phyloP scores from a whole-genome alignment of 2,888 invertebrate species.

The Deilephila elpenor region DNA sequence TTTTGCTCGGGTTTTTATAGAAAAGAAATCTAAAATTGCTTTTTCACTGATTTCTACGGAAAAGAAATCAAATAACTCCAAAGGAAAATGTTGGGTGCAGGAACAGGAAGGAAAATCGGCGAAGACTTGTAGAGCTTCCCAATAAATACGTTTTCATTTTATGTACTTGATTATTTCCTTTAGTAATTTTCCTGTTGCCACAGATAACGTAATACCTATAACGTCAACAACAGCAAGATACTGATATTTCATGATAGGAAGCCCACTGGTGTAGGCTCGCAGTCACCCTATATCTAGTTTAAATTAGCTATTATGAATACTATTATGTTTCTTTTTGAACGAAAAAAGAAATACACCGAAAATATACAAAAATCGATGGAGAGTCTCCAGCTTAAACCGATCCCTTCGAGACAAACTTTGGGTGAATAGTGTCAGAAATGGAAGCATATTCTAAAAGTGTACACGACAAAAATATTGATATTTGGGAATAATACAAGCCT shows the following conservation, averaged over 20 bases:
- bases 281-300: too few relatives aligned
- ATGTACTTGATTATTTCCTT: slow-evolving; percentile 4
- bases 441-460: too few relatives aligned
- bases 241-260: not conserved
- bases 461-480: too few relatives aligned
- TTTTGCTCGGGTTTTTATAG: not conserved
- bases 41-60: not conserved
- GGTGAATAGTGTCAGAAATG: too few relatives aligned
- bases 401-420: too few relatives aligned
- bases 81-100: not conserved
- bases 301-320: too few relatives aligned
- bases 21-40: not conserved
- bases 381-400: too few relatives aligned
- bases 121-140: not conserved
- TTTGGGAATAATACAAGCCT: too few relatives aligned
- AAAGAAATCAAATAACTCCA: not conserved
- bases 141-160: not conserved
- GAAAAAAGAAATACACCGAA: too few relatives aligned
- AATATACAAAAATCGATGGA: too few relatives aligned
- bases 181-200: not conserved
- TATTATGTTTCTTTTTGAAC: too few relatives aligned
- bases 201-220: not conserved
- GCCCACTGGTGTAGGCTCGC: too few relatives aligned
- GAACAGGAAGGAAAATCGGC: slow-evolving; percentile 12
- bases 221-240: not conserved